A percentile compares a stretch with the other conserved stretches of the same genome.
Conservation (phyloP, 2,113 vertebrate genomes). For the Callocephalon fimbriatum region DNA sequence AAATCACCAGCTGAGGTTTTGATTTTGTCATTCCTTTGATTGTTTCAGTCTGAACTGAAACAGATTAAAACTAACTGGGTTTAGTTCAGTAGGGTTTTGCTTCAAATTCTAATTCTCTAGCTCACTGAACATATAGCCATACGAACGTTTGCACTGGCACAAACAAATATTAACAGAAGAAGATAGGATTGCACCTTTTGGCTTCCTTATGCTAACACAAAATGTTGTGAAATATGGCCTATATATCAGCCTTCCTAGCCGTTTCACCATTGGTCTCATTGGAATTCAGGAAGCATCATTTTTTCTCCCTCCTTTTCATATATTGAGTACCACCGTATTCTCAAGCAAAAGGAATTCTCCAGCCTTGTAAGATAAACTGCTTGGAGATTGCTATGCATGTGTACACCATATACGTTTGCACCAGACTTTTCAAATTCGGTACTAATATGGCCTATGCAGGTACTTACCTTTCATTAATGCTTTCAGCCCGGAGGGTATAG, state of each 20-base stretch:
- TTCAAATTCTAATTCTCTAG: neutral
- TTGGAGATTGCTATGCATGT: neutral
- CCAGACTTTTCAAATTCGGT: neutral
- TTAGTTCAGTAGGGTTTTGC: neutral
- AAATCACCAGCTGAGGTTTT: neutral
- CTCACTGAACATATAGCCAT: neutral
- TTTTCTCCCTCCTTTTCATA: neutral
- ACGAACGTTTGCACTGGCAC: neutral
- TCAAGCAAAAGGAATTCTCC: neutral
- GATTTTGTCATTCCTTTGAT: neutral
- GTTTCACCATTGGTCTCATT: neutral
- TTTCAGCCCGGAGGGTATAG: slow-evolving; percentile 95
- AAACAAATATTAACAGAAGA: neutral
- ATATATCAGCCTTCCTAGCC: neutral
- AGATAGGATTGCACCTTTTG: neutral
- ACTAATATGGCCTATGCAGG: neutral
- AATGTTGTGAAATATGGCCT: neutral
- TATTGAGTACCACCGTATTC: neutral
- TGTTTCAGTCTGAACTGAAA: neutral
- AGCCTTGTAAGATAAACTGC: neutral
- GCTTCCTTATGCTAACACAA: neutral
- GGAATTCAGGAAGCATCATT: neutral
- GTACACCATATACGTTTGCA: neutral
- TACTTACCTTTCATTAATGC: slow-evolving; percentile 93
- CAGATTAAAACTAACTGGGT: neutral